A percentile compares a stretch with the other conserved stretches of the same genome.
phyloP scores from a whole-genome alignment of 2,113 vertebrate genomes.

The Mus musculus region DNA sequence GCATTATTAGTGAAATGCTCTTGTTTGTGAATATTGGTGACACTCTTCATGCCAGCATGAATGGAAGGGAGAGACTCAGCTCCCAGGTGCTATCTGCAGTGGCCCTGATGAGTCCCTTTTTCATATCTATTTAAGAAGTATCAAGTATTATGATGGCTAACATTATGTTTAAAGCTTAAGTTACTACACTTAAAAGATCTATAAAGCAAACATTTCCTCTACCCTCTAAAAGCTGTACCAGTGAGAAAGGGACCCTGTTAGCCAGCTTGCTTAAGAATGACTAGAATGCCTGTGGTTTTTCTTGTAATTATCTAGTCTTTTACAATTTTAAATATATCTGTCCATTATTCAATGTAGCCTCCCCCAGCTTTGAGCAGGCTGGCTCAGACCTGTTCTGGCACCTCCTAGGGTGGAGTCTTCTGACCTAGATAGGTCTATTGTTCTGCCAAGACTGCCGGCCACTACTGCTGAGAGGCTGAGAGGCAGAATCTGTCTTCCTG shows the following conservation, averaged over 20 bases:
- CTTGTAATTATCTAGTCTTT: neutral
- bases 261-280: neutral
- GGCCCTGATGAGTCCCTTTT: neutral
- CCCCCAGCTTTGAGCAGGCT: too few relatives aligned
- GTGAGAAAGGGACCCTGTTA: neutral
- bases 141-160: neutral
- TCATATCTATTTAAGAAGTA: neutral
- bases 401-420: too few relatives aligned
- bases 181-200: neutral
- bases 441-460: too few relatives aligned
- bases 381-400: too few relatives aligned
- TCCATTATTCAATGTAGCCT: neutral
- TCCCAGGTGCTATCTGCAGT: neutral
- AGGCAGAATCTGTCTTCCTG: too few relatives aligned
- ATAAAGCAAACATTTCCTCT: neutral
- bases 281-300: neutral
- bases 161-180: neutral
- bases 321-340: neutral
- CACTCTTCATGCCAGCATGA: neutral
- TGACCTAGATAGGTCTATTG: too few relatives aligned
- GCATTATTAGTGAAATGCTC: neutral
- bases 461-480: too few relatives aligned
- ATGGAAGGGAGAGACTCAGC: neutral
- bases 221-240: neutral
- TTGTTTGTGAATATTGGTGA: neutral